Base-by-base conservation (phyloP, 2,888 invertebrate genomes). In the Gonocerus acuteangulatus region DNA sequence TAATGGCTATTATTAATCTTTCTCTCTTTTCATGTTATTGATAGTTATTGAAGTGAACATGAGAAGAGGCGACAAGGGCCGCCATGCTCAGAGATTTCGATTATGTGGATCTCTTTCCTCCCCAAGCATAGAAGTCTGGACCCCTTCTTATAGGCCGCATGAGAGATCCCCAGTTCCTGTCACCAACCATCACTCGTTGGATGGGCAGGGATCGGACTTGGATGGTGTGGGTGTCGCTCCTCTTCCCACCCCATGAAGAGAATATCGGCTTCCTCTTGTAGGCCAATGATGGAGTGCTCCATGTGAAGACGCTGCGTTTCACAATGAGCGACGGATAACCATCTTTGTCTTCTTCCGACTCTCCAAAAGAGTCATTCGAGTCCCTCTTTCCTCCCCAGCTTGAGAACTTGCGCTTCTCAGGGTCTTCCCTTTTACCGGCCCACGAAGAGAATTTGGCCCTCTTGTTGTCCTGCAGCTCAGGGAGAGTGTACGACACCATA, bases 111-210 rank as follows among this genome's bases (percentile, higher is more conserved):
- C 75, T 73, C 49, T 71, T 70, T 2, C 68, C 70, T 19, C 76
- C 76, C 69, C 76, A 76, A 13, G 67, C 66, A 49, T 68, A 69
- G 62, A 70, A 70, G 48, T 68, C 66, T 3, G 65, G 65, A 21
- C 67, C 67, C 59, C 66, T 64, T 48, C 65, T 48, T 15, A 65
- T 62, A 9, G 65, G 65, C 19, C 65, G 52, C 34, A 65, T 49
- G 15, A 61, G 60, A 23, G 60, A 45, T 2, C 61, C 60, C 62
- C 63, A 62, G 4, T 61, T 48, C 15, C 60, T 56, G 19, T 61
- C 63, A 4, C 36, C 42, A 18, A 45, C 58, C 61, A 57, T 52
- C 60, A 16, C 57, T 60, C 15, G 48, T 18, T 44, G 63, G 36
- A 52, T 62, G 3, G 54, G 54, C 13, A 54, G 54, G 16, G 64